These are phyloP conservation scores for Sialia sialis DNA, from an alignment of 2,113 vertebrate species.

Conservation along the genomic window DNA sequence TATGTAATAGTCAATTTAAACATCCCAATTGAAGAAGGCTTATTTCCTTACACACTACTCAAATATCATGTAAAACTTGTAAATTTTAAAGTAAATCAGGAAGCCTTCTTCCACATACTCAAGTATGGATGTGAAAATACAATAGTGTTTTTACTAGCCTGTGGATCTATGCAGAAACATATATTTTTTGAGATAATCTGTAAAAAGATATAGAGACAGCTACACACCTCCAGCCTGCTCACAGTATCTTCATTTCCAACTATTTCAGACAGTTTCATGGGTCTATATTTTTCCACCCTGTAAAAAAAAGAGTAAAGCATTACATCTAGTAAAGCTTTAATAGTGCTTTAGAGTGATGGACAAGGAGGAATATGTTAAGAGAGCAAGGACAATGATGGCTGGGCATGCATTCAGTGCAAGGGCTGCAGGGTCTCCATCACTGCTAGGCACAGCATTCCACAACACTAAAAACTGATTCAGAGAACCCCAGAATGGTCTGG, in stretches of 20 bases:
- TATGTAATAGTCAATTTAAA: neutral
- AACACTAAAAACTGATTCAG: neutral
- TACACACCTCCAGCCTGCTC: conserved; percentile 86
- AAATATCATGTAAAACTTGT: neutral
- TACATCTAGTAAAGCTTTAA: rapidly evolving
- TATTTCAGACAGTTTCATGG: conserved; percentile 83
- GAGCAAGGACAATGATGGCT: neutral
- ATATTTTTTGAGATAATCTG: neutral
- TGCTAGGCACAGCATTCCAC: neutral
- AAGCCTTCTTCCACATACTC: neutral
- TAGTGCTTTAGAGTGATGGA: neutral
- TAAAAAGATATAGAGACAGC: neutral
- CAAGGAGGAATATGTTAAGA: neutral
- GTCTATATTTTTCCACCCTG: conserved; percentile 97
- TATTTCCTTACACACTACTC: neutral
- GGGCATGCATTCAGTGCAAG: no score
- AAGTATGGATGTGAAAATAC: rapidly evolving
- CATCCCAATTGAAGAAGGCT: neutral
- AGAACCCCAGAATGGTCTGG: neutral
- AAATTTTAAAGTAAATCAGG: neutral
- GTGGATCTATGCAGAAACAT: neutral
- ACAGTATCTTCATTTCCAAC: conserved; percentile 96
- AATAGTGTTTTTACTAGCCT: neutral
- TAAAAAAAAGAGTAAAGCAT: neutral
- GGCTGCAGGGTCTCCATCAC: rapidly evolving